Conservation (phyloP, 2,113 vertebrate genomes). For the Calidris pugnax region DNA sequence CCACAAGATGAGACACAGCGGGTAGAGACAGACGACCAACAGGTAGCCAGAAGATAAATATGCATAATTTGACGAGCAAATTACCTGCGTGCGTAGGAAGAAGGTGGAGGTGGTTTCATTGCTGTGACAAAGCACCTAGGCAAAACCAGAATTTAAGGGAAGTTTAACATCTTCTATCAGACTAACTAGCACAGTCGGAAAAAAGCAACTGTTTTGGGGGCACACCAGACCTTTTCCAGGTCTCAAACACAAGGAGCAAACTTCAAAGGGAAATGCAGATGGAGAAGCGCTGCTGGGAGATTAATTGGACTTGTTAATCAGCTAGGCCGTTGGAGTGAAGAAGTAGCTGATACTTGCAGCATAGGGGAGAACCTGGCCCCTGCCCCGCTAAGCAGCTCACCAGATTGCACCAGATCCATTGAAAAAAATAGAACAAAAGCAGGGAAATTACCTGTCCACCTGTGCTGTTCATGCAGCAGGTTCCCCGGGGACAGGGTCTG, state of each 20-base stretch:
- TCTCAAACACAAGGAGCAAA: neutral
- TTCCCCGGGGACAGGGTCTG: neutral
- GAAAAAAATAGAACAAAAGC: neutral
- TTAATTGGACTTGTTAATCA: conserved; percentile 50
- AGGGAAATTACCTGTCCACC: neutral
- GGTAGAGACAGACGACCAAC: neutral
- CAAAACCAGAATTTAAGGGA: neutral
- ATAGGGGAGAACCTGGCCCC: neutral
- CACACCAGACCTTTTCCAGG: neutral
- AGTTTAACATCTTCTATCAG: neutral
- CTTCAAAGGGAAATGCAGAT: conserved; percentile 50
- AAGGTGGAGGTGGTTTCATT: neutral
- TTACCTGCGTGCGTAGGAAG: neutral
- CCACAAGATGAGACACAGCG: accelerated
- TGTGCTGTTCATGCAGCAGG: neutral
- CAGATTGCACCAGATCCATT: neutral
- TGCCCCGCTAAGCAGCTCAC: neutral
- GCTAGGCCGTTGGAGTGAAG: neutral
- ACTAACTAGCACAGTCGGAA: neutral
- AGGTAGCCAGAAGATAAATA: neutral
- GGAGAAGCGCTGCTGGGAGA: neutral
- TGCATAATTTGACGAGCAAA: neutral
- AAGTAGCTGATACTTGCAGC: neutral
- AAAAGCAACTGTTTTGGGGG: neutral
- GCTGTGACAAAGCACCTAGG: neutral